A percentile compares a stretch with the other conserved stretches of the same genome.
These are phyloP conservation scores for Danio rerio DNA, from an alignment of 2,113 vertebrate species.

Conservation along the genomic window DNA sequence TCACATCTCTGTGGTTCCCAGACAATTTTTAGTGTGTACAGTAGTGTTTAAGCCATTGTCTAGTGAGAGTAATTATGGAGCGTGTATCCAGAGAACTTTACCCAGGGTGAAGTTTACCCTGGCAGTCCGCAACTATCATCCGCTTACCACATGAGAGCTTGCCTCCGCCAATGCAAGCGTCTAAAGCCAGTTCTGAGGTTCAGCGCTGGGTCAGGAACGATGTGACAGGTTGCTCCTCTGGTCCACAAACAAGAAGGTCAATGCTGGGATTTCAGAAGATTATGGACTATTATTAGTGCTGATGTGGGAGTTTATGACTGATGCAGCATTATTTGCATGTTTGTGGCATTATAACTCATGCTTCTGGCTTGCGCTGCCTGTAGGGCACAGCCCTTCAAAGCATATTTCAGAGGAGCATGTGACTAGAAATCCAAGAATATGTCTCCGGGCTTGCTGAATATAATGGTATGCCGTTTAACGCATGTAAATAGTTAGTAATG, in stretches of 20 bases:
- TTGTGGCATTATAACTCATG: slow-evolving; percentile 32
- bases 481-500: slow-evolving; percentile 15
- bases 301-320: slow-evolving; percentile 37
- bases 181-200: slow-evolving; percentile 11
- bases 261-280: background rate
- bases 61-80: slow-evolving; percentile 27
- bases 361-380: background rate
- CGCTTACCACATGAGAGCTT: background rate
- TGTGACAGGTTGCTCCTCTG: slow-evolving; percentile 22
- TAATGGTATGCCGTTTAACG: background rate
- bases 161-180: background rate
- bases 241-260: slow-evolving; percentile 6
- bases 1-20: slow-evolving; percentile 29
- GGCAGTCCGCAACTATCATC: slow-evolving; percentile 8
- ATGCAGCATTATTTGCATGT: slow-evolving; percentile 28
- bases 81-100: slow-evolving; percentile 1
- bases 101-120: slow-evolving; percentile 21
- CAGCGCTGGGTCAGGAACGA: slow-evolving; percentile 5
- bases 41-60: slow-evolving; percentile 43
- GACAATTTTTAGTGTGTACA: slow-evolving; percentile 7
- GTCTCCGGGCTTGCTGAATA: background rate
- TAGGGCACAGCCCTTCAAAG: slow-evolving; percentile 30
- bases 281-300: background rate
- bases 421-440: slow-evolving; percentile 23
- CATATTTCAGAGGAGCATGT: slow-evolving; percentile 24